A percentile compares a stretch with the other conserved stretches of the same genome.
Conservation (phyloP, 2,888 invertebrate genomes). For the Pilophorus perplexus region DNA sequence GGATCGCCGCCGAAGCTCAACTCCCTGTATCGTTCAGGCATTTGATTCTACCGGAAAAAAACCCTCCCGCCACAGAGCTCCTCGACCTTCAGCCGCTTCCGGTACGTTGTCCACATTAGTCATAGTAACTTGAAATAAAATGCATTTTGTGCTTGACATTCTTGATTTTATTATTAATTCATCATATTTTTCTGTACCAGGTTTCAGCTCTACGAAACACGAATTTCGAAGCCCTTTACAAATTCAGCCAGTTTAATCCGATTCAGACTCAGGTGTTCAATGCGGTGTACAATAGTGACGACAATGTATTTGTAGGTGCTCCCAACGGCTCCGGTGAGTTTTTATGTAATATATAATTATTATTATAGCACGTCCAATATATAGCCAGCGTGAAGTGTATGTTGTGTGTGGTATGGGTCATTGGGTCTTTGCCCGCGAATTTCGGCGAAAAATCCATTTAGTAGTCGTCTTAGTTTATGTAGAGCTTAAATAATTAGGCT, state of each 20-base stretch:
- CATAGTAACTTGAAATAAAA: too few relatives aligned
- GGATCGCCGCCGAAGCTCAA: constrained; percentile 94
- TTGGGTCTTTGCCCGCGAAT: too few relatives aligned
- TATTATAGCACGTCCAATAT: too few relatives aligned
- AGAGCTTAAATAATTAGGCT: too few relatives aligned
- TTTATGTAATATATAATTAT: too few relatives aligned
- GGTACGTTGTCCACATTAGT: constrained; percentile 52
- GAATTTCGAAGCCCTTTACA: constrained; percentile 82
- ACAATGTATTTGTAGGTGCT: constrained; percentile 94
- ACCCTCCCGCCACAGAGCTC: constrained; percentile 94
- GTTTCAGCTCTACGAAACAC: constrained; percentile 86
- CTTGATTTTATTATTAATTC: too few relatives aligned
- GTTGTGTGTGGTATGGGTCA: too few relatives aligned
- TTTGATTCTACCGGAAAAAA: constrained; percentile 95
- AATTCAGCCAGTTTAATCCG: constrained; percentile 93
- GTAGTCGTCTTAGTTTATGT: too few relatives aligned
- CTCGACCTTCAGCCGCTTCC: constrained; percentile 95
- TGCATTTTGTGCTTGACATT: background rate
- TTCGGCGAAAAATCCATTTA: too few relatives aligned
- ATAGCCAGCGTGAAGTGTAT: too few relatives aligned
- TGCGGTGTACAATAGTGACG: constrained; percentile 96
- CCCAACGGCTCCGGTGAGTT: constrained; percentile 70
- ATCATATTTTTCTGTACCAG: too few relatives aligned
- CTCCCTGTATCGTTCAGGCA: constrained; percentile 96
- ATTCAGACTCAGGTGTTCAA: constrained; percentile 99